Percentiles rank a stretch among this genome's conserved stretches.
Evolutionary conservation across 2,888 invertebrate genomes (phyloP).

Genomic region (Biston betularia): DNA sequence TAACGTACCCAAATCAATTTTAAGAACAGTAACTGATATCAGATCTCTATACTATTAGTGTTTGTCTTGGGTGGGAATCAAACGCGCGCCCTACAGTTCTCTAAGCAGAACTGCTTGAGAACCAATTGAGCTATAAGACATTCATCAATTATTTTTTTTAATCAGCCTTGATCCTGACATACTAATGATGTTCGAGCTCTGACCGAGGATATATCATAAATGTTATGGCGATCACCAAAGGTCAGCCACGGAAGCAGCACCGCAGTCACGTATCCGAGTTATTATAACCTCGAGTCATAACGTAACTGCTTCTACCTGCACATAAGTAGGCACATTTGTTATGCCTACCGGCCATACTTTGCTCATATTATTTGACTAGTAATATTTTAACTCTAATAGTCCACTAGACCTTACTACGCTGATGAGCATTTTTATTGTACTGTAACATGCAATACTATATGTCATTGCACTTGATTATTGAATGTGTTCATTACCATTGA

Average conservation of each 20-base stretch:
- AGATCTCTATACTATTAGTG: too few species aligned
- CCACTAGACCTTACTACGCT: slow-evolving; percentile 15
- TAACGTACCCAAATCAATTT: too few species aligned
- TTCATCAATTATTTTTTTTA: slow-evolving; percentile 30
- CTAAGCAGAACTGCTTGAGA: too few species aligned
- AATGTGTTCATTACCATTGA: background rate
- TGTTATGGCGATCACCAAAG: slow-evolving; percentile 39
- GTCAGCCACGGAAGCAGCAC: slow-evolving; percentile 47
- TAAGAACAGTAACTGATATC: too few species aligned
- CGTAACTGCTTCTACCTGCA: slow-evolving; percentile 34
- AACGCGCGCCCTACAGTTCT: too few species aligned
- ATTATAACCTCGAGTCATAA: slow-evolving; percentile 44
- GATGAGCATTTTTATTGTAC: slow-evolving; percentile 25
- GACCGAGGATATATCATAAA: slow-evolving; percentile 30
- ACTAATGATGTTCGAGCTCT: slow-evolving; percentile 4
- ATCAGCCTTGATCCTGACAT: slow-evolving; percentile 24
- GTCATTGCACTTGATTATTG: slow-evolving; percentile 9
- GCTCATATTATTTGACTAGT: slow-evolving; percentile 16
- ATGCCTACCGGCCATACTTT: slow-evolving; percentile 26
- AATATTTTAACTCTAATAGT: slow-evolving; percentile 21
- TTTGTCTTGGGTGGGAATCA: too few species aligned
- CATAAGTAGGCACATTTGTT: slow-evolving; percentile 16
- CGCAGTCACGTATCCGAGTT: slow-evolving; percentile 41
- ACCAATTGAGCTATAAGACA: background rate
- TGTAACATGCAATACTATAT: slow-evolving; percentile 23